Base-by-base conservation (phyloP, 2,797 vertebrate species). In the Percopsis omiscomaycus region DNA sequence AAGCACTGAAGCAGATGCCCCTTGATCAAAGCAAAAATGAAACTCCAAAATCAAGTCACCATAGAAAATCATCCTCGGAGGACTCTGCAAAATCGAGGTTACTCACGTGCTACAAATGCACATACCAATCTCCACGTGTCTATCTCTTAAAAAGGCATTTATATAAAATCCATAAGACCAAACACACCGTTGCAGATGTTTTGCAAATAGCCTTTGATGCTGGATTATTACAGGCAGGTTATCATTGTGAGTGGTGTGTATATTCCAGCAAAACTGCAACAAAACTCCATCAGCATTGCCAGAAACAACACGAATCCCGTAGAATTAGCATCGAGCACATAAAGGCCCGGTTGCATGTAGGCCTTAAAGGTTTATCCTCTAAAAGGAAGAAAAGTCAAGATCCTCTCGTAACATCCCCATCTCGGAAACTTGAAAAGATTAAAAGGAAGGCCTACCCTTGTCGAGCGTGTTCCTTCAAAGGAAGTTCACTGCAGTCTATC, bases 211-310 rank as follows among this genome's bases (percentile, higher is more conserved):
- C 89, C 0, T 95, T 90, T 84, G 77, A 91, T 66, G 91, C 91
- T 48, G 94, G 94, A 55, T 68, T 78, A 29, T 79, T 95, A 84
- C 87, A 92, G 69, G 73, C 92, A 47, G 94, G 95, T 56, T 95
- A 94, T 89, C 93, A 96, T 88, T 98, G 95, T 60, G 92, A 95
- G 61, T 89, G 92, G 86, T 98, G 96, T 55, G 90, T 92, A 73
- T 96, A 95, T 80, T 93, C 90, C 13, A 92, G 95, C 22, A 55
- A 78, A 1, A 88, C 92, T 42, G 90, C 94, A 4, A 88, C 56
- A 16, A 89, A 58, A 3, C 75, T 96, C 67, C 84, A 91, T 61
- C 81, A 92, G 28, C 96, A 98, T 88, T 94, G 89, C 89, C 90
- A 92, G 73, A 86, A 92, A 74, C 84, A 90, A 16, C 96, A 98